Base-by-base conservation (phyloP, 2,113 vertebrate genomes). In the Nycticryphes semicollaris region DNA sequence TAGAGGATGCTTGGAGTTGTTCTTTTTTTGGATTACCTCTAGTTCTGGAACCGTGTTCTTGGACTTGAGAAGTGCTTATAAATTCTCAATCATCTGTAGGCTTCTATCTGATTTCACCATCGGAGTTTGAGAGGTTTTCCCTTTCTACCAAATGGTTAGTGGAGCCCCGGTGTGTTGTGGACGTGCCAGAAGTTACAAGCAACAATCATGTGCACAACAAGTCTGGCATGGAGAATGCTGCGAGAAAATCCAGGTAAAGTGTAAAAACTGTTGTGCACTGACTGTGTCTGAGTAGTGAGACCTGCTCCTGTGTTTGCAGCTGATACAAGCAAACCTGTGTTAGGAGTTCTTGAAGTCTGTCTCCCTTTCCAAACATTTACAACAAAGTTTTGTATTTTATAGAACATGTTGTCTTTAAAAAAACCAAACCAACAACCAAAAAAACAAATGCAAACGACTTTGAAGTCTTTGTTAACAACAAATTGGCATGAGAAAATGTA, bases 71-170 rank as follows among this genome's bases (percentile, higher is more conserved):
- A 67, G 51, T 43, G 19, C 10, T 96, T 60, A 30, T 4, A 17
- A 81, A 79, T 81, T 91, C 45, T 25, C 54, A 41, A 62, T 91
- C 9, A 27, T 68, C 68, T 83, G 21, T 87, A 99, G 99, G 99
- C 31, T 99, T 99, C 98, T 99, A 99, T 95, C 98, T 99, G 95
- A 99, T 99, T 93, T 99, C 99, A 0, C 99, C 99, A 0, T 99
- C 99, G 0, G 99, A 99, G 97, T 99, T 99, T 96, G 99, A 99
- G 96, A 98, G 99, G 35, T 99, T 99, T 97, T 99, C 99, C 23
- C 97, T 99, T 84, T 99, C 99, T 30, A 98, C 99, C 41, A 99
- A 99, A 30, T 98, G 97, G 97, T 48, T 99, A 83, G 98, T 99
- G 91, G 99, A 99, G 97, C 99, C 99, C 22, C 98, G 98, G 35